Evolutionary conservation across 1,140 invertebrate genomes (phyloP).

Genomic region (Eumeta japonica): DNA sequence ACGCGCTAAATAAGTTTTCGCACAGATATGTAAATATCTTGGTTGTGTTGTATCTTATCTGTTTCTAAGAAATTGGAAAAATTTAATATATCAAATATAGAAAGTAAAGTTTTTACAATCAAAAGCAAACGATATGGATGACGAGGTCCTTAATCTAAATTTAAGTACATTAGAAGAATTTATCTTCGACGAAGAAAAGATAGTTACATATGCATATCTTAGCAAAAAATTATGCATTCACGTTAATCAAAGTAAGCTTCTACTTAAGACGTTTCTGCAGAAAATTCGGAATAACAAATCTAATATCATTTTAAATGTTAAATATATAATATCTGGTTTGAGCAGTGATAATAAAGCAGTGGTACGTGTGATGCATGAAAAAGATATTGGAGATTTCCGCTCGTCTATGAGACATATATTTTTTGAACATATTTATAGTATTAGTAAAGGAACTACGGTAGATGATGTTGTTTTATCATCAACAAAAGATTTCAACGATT

Average conservation of each 20-base stretch:
- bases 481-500: slow-evolving; percentile 36
- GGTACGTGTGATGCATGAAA: slow-evolving; percentile 29
- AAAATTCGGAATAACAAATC: slow-evolving; percentile 14
- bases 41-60: too few species aligned
- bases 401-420: slow-evolving; percentile 26
- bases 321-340: slow-evolving; percentile 35
- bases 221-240: slow-evolving; percentile 45
- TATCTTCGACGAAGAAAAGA: slow-evolving; percentile 37
- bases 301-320: slow-evolving; percentile 24
- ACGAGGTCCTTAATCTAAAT: slow-evolving; percentile 13
- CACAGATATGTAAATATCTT: too few species aligned
- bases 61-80: too few species aligned
- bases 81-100: too few species aligned
- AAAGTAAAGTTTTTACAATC: too few species aligned
- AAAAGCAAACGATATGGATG: slow-evolving; percentile 14
- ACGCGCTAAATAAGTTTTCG: too few species aligned
- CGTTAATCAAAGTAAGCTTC: slow-evolving; percentile 37
- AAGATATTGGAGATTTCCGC: slow-evolving; percentile 20
- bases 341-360: slow-evolving; percentile 21
- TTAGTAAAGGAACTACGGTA: slow-evolving; percentile 23
- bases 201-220: slow-evolving; percentile 40
- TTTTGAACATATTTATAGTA: slow-evolving; percentile 42
- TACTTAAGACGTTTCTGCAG: slow-evolving; percentile 26
- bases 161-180: slow-evolving; percentile 32
- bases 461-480: slow-evolving; percentile 26